Conservation (phyloP, 2,797 vertebrate species). For the Kryptopterus vitreolus region DNA sequence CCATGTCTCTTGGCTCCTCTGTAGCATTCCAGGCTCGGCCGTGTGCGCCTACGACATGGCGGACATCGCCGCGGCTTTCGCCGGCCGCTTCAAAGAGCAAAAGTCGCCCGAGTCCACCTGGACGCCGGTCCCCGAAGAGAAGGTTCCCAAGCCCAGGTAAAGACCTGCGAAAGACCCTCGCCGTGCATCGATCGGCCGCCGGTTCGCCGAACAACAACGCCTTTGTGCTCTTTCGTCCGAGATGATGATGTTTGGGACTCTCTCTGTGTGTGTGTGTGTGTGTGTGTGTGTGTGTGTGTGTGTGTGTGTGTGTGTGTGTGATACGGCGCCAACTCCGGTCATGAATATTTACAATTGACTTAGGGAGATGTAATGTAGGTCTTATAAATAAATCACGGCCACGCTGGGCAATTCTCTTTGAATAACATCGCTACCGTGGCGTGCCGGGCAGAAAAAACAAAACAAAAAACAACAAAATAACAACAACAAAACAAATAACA, state of each 20-base stretch:
- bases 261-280: too few species aligned
- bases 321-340: slow-evolving; percentile 26
- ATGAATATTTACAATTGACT: slow-evolving; percentile 44
- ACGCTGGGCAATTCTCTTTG: slow-evolving; percentile 33
- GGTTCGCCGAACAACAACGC: neutral
- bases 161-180: neutral
- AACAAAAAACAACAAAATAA: neutral
- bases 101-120: slow-evolving; percentile 97
- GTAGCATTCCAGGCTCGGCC: slow-evolving; percentile 96
- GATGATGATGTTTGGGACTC: slow-evolving; percentile 16
- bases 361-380: slow-evolving; percentile 38
- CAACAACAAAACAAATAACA: too few species aligned
- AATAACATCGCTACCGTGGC: slow-evolving; percentile 35
- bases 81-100: slow-evolving; percentile 97
- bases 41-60: slow-evolving; percentile 98
- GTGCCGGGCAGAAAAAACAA: slow-evolving; percentile 15
- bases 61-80: slow-evolving; percentile 91
- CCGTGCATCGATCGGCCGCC: neutral
- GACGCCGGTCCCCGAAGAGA: slow-evolving; percentile 96
- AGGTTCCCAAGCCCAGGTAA: slow-evolving; percentile 95
- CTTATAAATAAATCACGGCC: slow-evolving; percentile 41
- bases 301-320: too few species aligned
- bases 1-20: slow-evolving; percentile 64
- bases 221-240: slow-evolving; percentile 19
- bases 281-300: too few species aligned